Percentiles rank a stretch among this genome's conserved stretches.
These are phyloP conservation scores for Icerya purchasi DNA, from an alignment of 2,888 invertebrate genomes.

Conservation along the genomic window DNA sequence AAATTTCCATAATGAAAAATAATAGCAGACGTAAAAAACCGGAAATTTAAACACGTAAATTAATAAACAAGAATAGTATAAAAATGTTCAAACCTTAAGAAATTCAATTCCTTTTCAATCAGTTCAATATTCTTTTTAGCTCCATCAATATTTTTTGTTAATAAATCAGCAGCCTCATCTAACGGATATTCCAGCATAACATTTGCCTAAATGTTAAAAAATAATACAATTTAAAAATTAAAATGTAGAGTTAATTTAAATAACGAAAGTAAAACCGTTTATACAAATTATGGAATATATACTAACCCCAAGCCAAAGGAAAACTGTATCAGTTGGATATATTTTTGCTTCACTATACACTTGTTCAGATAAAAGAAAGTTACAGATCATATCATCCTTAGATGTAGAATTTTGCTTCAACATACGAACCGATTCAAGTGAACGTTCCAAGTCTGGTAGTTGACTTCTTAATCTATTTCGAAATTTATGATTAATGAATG, in stretches of 20 bases:
- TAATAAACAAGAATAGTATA: no score
- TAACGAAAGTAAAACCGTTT: no score
- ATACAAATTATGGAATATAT: not conserved
- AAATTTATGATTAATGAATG: no score
- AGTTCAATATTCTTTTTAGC: conserved; percentile 63
- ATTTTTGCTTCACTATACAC: conserved; percentile 67
- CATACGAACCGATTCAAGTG: conserved; percentile 76
- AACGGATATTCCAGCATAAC: conserved; percentile 92
- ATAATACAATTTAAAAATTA: not conserved
- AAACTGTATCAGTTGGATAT: conserved; percentile 71
- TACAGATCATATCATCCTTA: conserved; percentile 45
- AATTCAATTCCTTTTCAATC: conserved; percentile 82
- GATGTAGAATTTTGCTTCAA: conserved; percentile 48
- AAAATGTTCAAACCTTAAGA: no score
- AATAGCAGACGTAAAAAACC: no score
- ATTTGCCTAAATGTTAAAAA: conserved; percentile 40
- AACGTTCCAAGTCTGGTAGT: conserved; percentile 82
- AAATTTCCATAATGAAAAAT: no score
- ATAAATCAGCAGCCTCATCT: conserved; percentile 66
- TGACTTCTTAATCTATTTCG: conserved; percentile 65
- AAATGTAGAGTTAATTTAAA: not conserved
- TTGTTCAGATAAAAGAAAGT: conserved; percentile 82
- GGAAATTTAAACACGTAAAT: no score
- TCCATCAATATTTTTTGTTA: conserved; percentile 60
- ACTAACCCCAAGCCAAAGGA: conserved; percentile 38